Evolutionary conservation across 37 sponge, comb jelly and placozoan species (phyloP).

Genomic region (Lycopodina hypogea): DNA sequence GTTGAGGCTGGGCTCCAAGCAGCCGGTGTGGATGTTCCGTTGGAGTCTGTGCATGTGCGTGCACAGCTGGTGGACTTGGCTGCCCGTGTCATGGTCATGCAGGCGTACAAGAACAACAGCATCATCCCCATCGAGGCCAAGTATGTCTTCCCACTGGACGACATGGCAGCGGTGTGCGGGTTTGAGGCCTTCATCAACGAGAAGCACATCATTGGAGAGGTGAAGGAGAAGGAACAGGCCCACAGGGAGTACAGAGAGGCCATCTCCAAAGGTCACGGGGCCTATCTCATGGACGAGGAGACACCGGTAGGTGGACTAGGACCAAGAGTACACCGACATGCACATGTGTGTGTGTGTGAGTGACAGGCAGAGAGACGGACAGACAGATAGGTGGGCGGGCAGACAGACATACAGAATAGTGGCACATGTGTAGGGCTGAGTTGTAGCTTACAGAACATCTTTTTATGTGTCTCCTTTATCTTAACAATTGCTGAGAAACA

Average conservation of each 20-base stretch:
- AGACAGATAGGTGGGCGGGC: too few species aligned
- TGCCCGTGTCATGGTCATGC: slow-evolving; percentile 83
- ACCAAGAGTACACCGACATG: too few species aligned
- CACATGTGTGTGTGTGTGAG: slow-evolving; percentile 5
- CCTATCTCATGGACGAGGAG: slow-evolving; percentile 99
- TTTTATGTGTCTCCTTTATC: too few species aligned
- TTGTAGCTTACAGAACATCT: too few species aligned
- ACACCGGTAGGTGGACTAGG: slow-evolving; percentile 76
- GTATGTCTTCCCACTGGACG: slow-evolving; percentile 96
- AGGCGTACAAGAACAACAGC: slow-evolving; percentile 86
- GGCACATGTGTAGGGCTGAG: too few species aligned
- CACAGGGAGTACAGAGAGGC: slow-evolving; percentile 97
- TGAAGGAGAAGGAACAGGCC: slow-evolving; percentile 99
- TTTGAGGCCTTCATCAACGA: slow-evolving; percentile 98
- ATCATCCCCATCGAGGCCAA: slow-evolving; percentile 89
- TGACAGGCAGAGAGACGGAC: neutral
- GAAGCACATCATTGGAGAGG: slow-evolving; percentile 96
- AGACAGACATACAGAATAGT: neutral
- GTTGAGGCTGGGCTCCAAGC: slow-evolving; percentile 88
- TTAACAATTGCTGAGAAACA: too few species aligned
- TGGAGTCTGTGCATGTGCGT: slow-evolving; percentile 78
- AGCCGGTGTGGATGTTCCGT: slow-evolving; percentile 77
- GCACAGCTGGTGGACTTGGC: slow-evolving; percentile 87
- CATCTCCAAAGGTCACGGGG: slow-evolving; percentile 96
- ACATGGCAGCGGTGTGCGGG: slow-evolving; percentile 98